A percentile compares a stretch with the other conserved stretches of the same genome.
Evolutionary conservation across 2,797 vertebrate species (phyloP).

Genomic region (Enteromius thamalakanensis): DNA sequence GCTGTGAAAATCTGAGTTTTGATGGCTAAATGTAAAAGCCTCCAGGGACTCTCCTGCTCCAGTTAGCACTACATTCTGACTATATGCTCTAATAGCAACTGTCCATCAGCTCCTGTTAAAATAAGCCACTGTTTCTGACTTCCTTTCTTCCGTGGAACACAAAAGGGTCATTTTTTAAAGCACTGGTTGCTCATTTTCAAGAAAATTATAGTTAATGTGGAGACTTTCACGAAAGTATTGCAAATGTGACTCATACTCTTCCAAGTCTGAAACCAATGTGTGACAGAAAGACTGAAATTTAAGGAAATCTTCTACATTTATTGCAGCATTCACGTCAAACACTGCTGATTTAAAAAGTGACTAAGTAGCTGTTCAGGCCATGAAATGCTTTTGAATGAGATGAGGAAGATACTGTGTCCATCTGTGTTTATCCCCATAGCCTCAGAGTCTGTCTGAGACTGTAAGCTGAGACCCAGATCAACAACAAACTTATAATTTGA

Average conservation of each 20-base stretch:
- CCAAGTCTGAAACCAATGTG: neutral
- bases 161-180: neutral
- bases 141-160: neutral
- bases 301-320: neutral
- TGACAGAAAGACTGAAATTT: neutral
- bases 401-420: neutral
- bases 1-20: slow-evolving; percentile 60
- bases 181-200: neutral
- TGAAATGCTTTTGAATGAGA: neutral
- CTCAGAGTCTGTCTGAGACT: neutral
- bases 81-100: slow-evolving; percentile 46
- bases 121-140: neutral
- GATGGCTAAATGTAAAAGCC: slow-evolving; percentile 62
- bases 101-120: slow-evolving; percentile 23
- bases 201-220: neutral
- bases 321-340: neutral
- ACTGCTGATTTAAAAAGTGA: neutral
- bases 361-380: neutral
- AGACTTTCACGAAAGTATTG: neutral
- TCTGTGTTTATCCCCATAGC: neutral
- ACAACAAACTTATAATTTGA: neutral
- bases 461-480: neutral
- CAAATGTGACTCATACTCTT: slow-evolving; percentile 1
- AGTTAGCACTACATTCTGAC: slow-evolving; percentile 51
- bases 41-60: slow-evolving; percentile 55